Evolutionary conservation across 1,140 invertebrate genomes (phyloP).

Genomic region (Zaprionus camerounensis): DNA sequence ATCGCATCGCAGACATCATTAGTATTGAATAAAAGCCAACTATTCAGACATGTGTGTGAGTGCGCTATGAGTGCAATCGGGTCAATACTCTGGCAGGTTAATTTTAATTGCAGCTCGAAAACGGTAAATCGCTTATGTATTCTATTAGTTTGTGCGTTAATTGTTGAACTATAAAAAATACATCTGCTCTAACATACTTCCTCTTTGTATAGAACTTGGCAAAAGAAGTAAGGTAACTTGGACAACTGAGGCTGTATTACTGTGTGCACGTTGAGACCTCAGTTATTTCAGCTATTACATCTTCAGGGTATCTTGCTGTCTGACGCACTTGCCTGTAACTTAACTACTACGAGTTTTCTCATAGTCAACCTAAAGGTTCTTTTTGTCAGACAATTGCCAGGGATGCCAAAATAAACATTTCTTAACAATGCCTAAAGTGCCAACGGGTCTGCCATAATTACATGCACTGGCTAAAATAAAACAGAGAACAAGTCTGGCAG

Average conservation of each 20-base stretch:
- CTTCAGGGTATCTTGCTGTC: too few relatives aligned
- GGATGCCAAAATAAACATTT: constrained; percentile 32
- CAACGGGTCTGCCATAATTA: constrained; percentile 39
- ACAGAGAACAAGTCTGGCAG: background rate
- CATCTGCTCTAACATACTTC: too few relatives aligned
- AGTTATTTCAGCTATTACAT: too few relatives aligned
- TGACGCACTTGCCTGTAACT: background rate
- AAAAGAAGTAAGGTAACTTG: too few relatives aligned
- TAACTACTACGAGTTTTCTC: background rate
- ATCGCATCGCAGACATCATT: constrained; percentile 10
- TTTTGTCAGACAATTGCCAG: background rate
- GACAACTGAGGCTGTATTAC: too few relatives aligned
- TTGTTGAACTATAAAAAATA: too few relatives aligned
- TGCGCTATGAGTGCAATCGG: background rate
- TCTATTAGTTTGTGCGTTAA: background rate
- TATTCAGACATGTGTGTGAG: background rate
- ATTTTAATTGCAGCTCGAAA: background rate
- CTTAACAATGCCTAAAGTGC: constrained; percentile 36
- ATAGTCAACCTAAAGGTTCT: background rate
- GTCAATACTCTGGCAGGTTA: background rate
- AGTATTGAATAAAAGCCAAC: background rate
- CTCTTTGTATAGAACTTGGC: too few relatives aligned
- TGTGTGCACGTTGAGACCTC: too few relatives aligned
- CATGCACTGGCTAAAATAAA: constrained; percentile 47
- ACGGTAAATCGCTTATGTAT: background rate